Base-by-base conservation (phyloP, 53 echinoderm and acorn worm genomes). In the Holothuria scabra region DNA sequence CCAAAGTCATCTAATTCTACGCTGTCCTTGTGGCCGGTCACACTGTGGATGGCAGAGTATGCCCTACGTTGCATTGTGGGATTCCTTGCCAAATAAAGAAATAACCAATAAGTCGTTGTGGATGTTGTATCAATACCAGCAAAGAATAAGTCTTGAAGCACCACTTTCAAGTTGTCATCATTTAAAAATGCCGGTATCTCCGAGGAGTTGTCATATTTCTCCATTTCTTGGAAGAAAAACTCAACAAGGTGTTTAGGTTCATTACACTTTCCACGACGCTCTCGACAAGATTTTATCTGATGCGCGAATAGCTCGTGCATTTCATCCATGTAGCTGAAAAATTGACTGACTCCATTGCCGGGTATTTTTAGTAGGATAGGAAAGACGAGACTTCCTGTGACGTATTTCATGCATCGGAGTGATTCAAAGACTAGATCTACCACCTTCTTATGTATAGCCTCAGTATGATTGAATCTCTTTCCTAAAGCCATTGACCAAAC, bases 261-360 rank as follows among this genome's bases (percentile, higher is more conserved):
- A 1, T 25, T 28, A 28, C 12, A 6, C 8, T 69, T 69, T 18
- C 3, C 22, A 14, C 11, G 0, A 18, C 52, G 18, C 28, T 49
- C 24, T 18, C 76, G 21, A 29, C 26, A 76, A 44, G 5, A 28
- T 6, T 18, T 59, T 19, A 80, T 80, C 80, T 60, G 58, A 22
- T 61, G 33, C 21, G 28, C 80, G 12, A 59, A 41, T 33, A 80
- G 20, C n/a, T 18, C 80, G 33, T 60, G 35, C 31, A 80, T 11
- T 44, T 80, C 31, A 30, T 80, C 80, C 59, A 80, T 5, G n/a
- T 61, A 80, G 21, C n/a, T 19, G 80, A 80, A 80, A 16, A 80
- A 30, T 21, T 61, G 60, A 9, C 60, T 61, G 61, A 80, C 37
- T 21, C 33, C 58, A 44, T 80, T 80, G 33, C 80, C 80, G 61